These are phyloP conservation scores for Agrochola macilenta DNA, from an alignment of 2,888 invertebrate genomes.

Conservation along the genomic window DNA sequence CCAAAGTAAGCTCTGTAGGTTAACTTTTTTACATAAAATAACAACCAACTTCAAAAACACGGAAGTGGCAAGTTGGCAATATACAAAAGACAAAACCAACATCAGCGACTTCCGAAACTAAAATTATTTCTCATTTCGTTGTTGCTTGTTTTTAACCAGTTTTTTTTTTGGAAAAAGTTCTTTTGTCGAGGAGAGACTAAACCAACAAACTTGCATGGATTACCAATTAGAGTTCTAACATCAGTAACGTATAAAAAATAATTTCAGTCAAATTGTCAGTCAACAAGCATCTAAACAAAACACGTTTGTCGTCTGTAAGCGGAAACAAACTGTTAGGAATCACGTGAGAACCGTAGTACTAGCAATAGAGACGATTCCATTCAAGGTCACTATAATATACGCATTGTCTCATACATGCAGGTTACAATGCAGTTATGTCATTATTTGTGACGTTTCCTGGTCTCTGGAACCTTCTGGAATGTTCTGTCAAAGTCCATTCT, in stretches of 20 bases:
- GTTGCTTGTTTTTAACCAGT: too few species aligned
- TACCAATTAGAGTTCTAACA: too few species aligned
- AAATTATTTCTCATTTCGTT: too few species aligned
- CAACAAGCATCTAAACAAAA: conserved; percentile 36
- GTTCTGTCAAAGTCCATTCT: conserved; percentile 6
- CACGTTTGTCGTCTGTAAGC: conserved; percentile 36
- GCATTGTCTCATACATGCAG: conserved; percentile 23
- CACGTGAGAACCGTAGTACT: conserved; percentile 58
- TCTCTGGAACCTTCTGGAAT: conserved; percentile 5
- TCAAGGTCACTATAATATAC: conserved; percentile 51
- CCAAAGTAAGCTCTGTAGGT: background rate
- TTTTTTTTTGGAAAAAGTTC: too few species aligned
- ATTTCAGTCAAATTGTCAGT: background rate
- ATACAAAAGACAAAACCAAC: too few species aligned
- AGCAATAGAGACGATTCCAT: conserved; percentile 33
- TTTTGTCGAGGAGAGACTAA: background rate
- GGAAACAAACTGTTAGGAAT: conserved; percentile 59
- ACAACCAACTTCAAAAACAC: too few species aligned
- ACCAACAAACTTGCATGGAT: too few species aligned
- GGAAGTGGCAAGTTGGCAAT: too few species aligned
- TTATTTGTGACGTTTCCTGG: conserved; percentile 21
- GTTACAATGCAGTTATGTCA: conserved; percentile 35
- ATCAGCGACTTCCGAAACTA: too few species aligned
- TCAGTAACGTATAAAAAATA: background rate
- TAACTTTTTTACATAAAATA: too few species aligned